These are phyloP conservation scores for Elysia crispata DNA, from an alignment of 2,888 invertebrate species.

Conservation along the genomic window DNA sequence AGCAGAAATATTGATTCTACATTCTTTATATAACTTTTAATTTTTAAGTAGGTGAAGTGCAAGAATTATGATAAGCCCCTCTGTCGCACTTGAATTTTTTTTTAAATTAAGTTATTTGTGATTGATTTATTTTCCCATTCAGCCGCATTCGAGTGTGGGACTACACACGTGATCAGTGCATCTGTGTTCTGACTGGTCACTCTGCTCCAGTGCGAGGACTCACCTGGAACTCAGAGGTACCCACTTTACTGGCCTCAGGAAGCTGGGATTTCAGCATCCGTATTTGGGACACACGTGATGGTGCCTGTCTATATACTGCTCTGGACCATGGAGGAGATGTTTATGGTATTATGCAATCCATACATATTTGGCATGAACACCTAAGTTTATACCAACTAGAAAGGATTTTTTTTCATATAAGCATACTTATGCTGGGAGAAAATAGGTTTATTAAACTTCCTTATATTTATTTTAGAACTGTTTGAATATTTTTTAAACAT, in stretches of 20 bases:
- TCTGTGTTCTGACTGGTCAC: conserved; percentile 75
- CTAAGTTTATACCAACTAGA: too few species aligned
- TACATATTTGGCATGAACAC: not conserved
- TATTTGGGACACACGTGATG: conserved; percentile 78
- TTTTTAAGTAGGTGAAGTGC: too few species aligned
- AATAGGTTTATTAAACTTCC: too few species aligned
- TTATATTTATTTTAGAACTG: too few species aligned
- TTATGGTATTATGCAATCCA: conserved; percentile 73
- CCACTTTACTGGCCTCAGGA: conserved; percentile 77
- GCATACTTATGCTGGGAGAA: too few species aligned
- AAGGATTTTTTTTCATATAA: too few species aligned
- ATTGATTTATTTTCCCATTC: conserved; percentile 34
- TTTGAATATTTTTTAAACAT: too few species aligned
- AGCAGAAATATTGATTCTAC: conserved; percentile 38
- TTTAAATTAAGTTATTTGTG: too few species aligned
- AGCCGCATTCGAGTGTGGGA: conserved; percentile 77
- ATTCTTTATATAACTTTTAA: not conserved
- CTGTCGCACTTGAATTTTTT: too few species aligned
- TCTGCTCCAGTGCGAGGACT: conserved; percentile 76
- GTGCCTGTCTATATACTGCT: conserved; percentile 75
- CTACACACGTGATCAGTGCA: conserved; percentile 75
- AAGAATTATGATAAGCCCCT: too few species aligned
- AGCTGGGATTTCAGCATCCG: conserved; percentile 78
- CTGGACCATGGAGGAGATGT: conserved; percentile 79
- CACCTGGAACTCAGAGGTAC: conserved; percentile 77